Base-by-base conservation (phyloP, 2,113 vertebrate genomes). In the Oryzias woworae region DNA sequence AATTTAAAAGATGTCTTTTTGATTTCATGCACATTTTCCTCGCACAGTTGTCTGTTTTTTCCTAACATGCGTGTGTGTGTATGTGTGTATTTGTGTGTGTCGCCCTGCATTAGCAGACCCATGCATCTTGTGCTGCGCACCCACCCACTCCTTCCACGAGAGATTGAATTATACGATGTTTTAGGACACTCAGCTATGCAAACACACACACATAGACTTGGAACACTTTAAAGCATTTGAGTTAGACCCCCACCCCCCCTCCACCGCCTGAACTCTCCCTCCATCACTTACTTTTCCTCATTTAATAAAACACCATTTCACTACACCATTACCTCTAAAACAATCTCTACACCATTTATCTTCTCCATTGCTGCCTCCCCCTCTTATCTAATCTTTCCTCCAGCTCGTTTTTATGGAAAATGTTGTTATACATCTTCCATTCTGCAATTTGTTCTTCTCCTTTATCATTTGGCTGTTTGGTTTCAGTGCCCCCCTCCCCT, bases 221-320 rank as follows among this genome's bases (percentile, higher is more conserved):
- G 26, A 28, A 28, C 26, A 28, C 26, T 36, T 36, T 36, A 36
- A 36, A 36, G 36, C 55, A 7, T 50, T 53, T 49, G 46, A 4
- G 31, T 48, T 42, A 28, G 28, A 58, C 49, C 24, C 31, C 24
- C 43, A 51, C 65, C 1, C 42, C 58, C 14, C 68, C 64, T 58
- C 68, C 69, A 63, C 36, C 0, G 36, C 36, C 36, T 36, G 36
- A 36, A 36, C 36, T 36, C 36, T 36, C 36, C 36, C 36, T 36
- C 36, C 36, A 36, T 75, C 80, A 58, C 63, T 73, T 73, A 62
- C 49, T 68, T 46, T 73, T 75, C 75, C 36, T 80, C 31, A 78
- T 87, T 89, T 82, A 78, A 87, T 81, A 66, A 83, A 68, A 53
- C 62, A 73, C 58, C 63, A 73, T 73, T 74, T 80, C 75, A 72